These are phyloP conservation scores for Equus quagga DNA, from an alignment of 2,113 vertebrate species.

Conservation along the genomic window DNA sequence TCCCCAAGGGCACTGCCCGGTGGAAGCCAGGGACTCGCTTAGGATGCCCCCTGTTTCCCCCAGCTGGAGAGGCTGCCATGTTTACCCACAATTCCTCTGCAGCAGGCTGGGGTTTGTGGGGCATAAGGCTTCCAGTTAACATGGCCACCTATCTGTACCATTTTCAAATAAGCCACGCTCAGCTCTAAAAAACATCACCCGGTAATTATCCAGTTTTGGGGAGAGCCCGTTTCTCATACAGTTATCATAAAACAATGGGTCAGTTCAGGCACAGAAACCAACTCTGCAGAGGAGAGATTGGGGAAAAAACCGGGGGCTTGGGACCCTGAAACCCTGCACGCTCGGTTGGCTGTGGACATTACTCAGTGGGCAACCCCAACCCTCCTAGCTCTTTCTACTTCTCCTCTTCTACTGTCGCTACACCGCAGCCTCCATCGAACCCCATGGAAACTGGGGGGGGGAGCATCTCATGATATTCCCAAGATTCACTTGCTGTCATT, in stretches of 20 bases:
- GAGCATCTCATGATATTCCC: background rate
- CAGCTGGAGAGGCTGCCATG: background rate
- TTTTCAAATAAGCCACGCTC: background rate
- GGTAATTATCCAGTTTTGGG: background rate
- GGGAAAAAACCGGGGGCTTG: fast-evolving
- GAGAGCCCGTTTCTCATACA: background rate
- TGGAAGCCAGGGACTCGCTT: background rate
- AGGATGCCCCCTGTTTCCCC: background rate
- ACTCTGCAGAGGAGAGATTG: background rate
- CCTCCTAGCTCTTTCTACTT: fast-evolving
- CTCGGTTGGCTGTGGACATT: fast-evolving
- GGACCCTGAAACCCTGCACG: background rate
- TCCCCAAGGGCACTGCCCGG: background rate
- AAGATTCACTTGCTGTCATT: background rate
- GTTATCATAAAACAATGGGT: background rate
- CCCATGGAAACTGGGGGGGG: fast-evolving
- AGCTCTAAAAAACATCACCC: background rate
- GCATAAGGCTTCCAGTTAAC: background rate
- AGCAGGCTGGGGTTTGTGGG: fast-evolving
- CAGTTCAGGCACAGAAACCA: background rate
- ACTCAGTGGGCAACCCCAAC: background rate
- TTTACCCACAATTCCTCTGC: background rate
- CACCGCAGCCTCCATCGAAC: background rate
- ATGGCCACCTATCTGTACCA: background rate
- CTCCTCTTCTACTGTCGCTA: background rate